Conservation (phyloP, 2,113 vertebrate genomes). For the Notarius lentiginosus region DNA sequence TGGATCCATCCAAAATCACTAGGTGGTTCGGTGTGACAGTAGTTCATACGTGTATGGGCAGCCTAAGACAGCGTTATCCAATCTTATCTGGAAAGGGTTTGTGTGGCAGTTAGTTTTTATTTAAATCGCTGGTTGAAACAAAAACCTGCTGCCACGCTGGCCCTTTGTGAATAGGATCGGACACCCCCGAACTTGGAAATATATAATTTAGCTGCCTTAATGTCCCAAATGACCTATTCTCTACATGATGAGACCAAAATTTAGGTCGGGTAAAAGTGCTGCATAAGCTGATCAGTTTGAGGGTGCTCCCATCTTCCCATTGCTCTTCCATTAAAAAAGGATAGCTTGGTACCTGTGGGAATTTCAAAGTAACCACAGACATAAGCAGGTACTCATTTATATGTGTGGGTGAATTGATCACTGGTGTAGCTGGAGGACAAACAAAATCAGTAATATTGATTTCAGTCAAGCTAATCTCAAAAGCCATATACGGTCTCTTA, state of each 20-base stretch:
- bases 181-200: not conserved
- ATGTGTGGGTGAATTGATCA: not conserved
- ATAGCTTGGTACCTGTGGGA: not conserved
- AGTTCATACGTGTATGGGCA: not conserved
- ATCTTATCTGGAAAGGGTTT: not conserved
- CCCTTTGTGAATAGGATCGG: not conserved
- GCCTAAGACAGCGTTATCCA: not conserved
- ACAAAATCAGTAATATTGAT: conserved; percentile 2
- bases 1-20: not conserved
- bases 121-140: not conserved
- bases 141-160: not conserved
- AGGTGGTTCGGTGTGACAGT: not conserved
- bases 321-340: not conserved
- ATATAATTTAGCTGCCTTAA: not conserved
- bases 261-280: not conserved
- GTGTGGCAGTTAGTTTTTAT: not conserved
- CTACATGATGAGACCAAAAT: not conserved
- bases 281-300: not conserved
- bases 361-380: not conserved
- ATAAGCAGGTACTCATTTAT: not conserved
- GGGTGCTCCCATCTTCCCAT: not conserved
- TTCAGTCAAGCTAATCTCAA: not conserved
- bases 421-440: not conserved
- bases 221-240: not conserved
- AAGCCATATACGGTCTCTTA: not conserved